Base-by-base conservation (phyloP, 2,797 vertebrate genomes). In the Meriones psammophilus region DNA sequence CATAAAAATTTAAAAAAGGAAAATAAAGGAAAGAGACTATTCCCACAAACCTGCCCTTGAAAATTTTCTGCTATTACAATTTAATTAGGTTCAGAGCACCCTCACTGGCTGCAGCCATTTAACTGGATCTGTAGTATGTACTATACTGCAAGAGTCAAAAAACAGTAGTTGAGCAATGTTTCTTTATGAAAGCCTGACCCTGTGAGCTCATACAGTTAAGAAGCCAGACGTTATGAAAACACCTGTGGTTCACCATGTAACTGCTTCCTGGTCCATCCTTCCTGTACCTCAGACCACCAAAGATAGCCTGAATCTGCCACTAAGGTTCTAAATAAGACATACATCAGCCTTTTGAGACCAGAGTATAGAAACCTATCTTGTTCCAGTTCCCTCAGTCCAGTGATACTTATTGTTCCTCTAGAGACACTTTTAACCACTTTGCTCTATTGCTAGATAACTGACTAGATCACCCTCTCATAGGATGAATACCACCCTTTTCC, bases 141-240 rank as follows among this genome's bases (percentile, higher is more conserved):
- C 96, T 88, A 33, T 15, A 80, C 7, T 18, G n/a, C 9, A 73
- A 92, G 42, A 93, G 33, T 87, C 50, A 94, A 88, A 93, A 92
- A 91, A 79, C 0, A 88, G 64, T 69, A 58, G 62, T 0, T 0
- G 7, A 39, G 17, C 15, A 14, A 36, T 8, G 56, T 22, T 93
- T 79, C 46, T 18, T 24, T 50, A 30, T 22, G 24, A 71, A 89
- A 84, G 2, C 30, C 54, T 36, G 2, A 68, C 46, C 28, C 73
- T 73, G 9, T 46, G 24, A 81, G 80, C 14, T 24, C 28, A 1
- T 12, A 5, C 56, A 4, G 13, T n/a, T n/a, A 22, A 71, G 33
- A 39, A n/a, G 9, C 58, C 64, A 60, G 86, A 14, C 76, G 50
- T 42, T 5, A 91, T 3, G 10, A 36, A 74, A 33, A n/a, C 7